Evolutionary conservation across 30 jellyfish, hydroid and myxozoan genomes (phyloP), one percentile per base, ranked within the genome.

Genomic region (Aurelia sp.): DNA sequence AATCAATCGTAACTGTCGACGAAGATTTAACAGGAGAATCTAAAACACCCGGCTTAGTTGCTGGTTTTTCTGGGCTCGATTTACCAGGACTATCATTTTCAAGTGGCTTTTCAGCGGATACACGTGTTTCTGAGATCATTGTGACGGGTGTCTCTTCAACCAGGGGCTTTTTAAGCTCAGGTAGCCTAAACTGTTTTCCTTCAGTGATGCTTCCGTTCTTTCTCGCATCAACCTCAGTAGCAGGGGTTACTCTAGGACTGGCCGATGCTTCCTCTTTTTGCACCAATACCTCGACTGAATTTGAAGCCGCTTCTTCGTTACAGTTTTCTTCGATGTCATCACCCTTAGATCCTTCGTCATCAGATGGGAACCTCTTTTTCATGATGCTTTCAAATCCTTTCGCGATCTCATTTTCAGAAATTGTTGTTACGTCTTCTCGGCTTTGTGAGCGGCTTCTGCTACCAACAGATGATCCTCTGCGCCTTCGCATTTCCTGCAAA

Each of bases 321-420:
- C 20, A 4, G 11, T 69, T 69, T 13, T 40, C 61, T 13, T 23
- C 23, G 22, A 20, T 9, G 13, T 62, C 61, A 17, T 50, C 89
- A 19, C 47, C 71, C 59, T n/a, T 62, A 6, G 23, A 61, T 17
- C 22, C 76, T 11, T 52, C 74, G 22, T 19, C 82, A 10, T 71
- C 86, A n/a, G 60, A 52, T 10, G 64, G 81, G 47, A 68, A 67
- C 50, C 90, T 76, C 79, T 68, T 78, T 51, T 80, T 76, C 71
- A 74, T 30, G 62, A 87, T 71, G 20, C 73, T 88, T 41, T 86
- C 96, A 59, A 86, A 86, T 37, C 96, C 85, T 59, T 52, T 74
- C 71, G 47, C 59, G 17, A 77, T 48, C 27, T 87, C 96, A 7
- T 66, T 74, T 58, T 76, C 90, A 60, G 71, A 73, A 3, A 72